These are phyloP conservation scores for Zaprionus taronus DNA, from an alignment of 1,140 invertebrate genomes.

Conservation along the genomic window DNA sequence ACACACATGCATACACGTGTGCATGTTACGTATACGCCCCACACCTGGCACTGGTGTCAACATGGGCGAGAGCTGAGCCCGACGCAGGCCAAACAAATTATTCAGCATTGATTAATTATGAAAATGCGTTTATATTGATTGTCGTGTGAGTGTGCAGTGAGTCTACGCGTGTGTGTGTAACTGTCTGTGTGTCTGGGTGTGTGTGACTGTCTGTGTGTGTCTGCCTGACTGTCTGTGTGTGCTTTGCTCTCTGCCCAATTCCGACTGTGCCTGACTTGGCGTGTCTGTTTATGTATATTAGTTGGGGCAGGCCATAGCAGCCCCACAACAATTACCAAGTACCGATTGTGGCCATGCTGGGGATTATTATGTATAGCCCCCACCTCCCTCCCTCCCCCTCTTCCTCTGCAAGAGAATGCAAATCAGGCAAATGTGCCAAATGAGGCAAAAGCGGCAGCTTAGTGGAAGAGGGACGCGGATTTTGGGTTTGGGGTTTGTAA, in stretches of 20 bases:
- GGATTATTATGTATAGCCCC: constrained; percentile 65
- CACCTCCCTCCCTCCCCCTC: constrained; percentile 10
- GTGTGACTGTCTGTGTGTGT: neutral
- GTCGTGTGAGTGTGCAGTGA: constrained; percentile 30
- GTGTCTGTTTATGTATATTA: constrained; percentile 71
- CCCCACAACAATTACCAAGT: constrained; percentile 56
- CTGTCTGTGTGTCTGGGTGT: neutral
- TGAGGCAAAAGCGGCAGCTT: constrained; percentile 13
- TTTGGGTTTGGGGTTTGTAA: constrained; percentile 20
- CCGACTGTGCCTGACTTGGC: constrained; percentile 47
- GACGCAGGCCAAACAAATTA: constrained; percentile 66
- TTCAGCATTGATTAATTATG: constrained; percentile 82
- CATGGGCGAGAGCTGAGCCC: constrained; percentile 31
- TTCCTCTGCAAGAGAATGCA: constrained; percentile 20
- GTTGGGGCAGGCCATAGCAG: constrained; percentile 15
- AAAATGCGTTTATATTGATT: constrained; percentile 82
- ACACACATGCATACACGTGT: neutral
- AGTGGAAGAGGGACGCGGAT: neutral
- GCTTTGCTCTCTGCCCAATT: constrained; percentile 54
- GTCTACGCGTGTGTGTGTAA: constrained; percentile 9
- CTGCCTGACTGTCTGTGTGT: constrained; percentile 10
- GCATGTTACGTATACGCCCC: constrained; percentile 3
- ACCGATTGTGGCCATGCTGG: constrained; percentile 42
- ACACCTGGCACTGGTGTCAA: constrained; percentile 27
- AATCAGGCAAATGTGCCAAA: constrained; percentile 44